phyloP scores from a whole-genome alignment of 2,113 vertebrate species.

The Ageneiosus marmoratus region DNA sequence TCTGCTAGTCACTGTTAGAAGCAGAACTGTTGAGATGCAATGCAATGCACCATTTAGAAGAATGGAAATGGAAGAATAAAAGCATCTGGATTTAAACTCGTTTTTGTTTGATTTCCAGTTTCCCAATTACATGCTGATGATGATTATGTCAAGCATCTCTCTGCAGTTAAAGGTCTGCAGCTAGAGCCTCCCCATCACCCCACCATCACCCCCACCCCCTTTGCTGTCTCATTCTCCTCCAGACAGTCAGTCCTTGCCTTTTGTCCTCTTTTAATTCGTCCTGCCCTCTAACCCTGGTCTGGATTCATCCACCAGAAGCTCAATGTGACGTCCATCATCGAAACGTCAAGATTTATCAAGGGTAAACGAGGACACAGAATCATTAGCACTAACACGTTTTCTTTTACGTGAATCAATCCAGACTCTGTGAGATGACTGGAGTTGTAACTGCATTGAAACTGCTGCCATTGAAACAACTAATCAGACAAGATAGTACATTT shows the following conservation, averaged over 20 bases:
- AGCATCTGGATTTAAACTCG: neutral
- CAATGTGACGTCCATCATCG: slow-evolving; percentile 35
- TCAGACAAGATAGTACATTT: slow-evolving; percentile 25
- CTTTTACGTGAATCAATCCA: neutral
- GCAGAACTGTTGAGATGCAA: neutral
- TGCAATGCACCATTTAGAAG: slow-evolving; percentile 12
- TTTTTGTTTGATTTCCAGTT: neutral
- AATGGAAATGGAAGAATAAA: neutral
- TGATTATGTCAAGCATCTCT: slow-evolving; percentile 3
- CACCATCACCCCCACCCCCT: slow-evolving; percentile 33
- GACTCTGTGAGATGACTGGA: neutral
- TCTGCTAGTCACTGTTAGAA: neutral
- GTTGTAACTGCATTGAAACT: slow-evolving; percentile 17
- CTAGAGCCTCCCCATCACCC: slow-evolving; percentile 19
- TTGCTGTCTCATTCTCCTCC: slow-evolving; percentile 39
- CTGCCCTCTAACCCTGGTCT: slow-evolving; percentile 46
- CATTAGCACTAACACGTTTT: neutral
- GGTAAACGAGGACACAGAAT: neutral
- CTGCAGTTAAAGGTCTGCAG: slow-evolving; percentile 17
- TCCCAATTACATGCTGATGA: no score
- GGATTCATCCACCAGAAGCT: slow-evolving; percentile 30
- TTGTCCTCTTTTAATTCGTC: slow-evolving; percentile 52
- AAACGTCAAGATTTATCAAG: neutral
- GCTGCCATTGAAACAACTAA: slow-evolving; percentile 2
- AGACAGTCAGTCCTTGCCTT: slow-evolving; percentile 54